phyloP scores from a whole-genome alignment of 2,797 vertebrate genomes.

The Delichon dasypus region DNA sequence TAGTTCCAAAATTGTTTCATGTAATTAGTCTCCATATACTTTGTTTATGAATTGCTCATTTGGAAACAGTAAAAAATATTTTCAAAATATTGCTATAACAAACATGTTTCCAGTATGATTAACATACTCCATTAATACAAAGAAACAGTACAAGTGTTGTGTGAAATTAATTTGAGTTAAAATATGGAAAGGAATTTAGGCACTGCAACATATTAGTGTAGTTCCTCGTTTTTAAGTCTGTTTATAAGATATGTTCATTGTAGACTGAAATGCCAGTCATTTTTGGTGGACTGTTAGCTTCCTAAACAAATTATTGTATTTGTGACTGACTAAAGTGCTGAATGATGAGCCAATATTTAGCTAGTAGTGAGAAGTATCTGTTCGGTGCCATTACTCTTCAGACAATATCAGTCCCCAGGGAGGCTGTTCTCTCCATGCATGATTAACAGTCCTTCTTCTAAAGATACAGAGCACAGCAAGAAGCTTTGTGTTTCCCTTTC shows the following conservation, averaged over 20 bases:
- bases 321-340: not conserved
- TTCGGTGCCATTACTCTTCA: not conserved
- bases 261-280: not conserved
- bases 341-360: not conserved
- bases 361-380: not conserved
- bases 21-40: not conserved
- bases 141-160: not conserved
- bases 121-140: not conserved
- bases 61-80: not conserved
- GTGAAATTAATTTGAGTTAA: not conserved
- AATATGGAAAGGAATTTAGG: not conserved
- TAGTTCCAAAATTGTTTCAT: not conserved
- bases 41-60: slow-evolving; percentile 1
- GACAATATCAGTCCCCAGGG: not conserved
- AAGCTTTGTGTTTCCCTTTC: not conserved
- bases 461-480: not conserved
- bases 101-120: not conserved
- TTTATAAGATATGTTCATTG: not conserved
- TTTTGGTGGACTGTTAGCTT: not conserved
- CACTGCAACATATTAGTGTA: not conserved
- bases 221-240: not conserved
- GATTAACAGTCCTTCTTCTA: not conserved
- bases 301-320: not conserved
- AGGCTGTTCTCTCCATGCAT: not conserved
- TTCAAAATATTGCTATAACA: not conserved